These are phyloP conservation scores for Microhierax caerulescens DNA, from an alignment of 2,797 vertebrate species.

Conservation along the genomic window DNA sequence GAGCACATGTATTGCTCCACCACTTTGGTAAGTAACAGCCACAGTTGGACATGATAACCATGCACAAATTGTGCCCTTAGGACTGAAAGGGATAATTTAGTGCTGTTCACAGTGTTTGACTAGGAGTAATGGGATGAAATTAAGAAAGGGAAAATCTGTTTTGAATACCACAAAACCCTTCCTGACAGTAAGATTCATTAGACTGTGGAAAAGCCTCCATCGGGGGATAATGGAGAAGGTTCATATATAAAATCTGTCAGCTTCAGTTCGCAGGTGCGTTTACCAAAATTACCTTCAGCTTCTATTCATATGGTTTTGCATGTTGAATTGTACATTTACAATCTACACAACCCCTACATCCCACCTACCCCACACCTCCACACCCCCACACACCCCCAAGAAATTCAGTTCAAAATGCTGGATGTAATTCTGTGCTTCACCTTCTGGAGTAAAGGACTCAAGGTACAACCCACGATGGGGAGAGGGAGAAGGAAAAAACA, in stretches of 20 bases:
- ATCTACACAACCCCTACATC: background rate
- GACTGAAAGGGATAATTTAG: constrained; percentile 51
- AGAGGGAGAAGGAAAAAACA: background rate
- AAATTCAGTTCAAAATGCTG: background rate
- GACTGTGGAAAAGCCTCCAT: constrained; percentile 12
- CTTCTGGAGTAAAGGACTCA: background rate
- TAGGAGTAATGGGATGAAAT: constrained; percentile 60
- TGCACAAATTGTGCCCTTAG: constrained; percentile 31
- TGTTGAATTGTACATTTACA: background rate
- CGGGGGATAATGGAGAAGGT: constrained; percentile 21
- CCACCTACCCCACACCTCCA: rapidly evolving
- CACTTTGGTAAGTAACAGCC: constrained; percentile 23
- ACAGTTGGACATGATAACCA: constrained; percentile 47
- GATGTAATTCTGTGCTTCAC: background rate
- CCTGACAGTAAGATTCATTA: constrained; percentile 63
- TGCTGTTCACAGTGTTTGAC: constrained; percentile 48
- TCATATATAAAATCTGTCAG: constrained; percentile 43
- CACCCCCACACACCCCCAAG: background rate
- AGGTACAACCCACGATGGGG: background rate
- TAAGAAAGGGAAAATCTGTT: constrained; percentile 57
- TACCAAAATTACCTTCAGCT: constrained; percentile 17
- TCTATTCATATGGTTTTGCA: background rate
- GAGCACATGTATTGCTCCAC: constrained; percentile 2
- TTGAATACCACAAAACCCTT: constrained; percentile 56
- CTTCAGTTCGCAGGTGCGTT: constrained; percentile 24